A percentile compares a stretch with the other conserved stretches of the same genome.
Conservation (phyloP, 2,113 vertebrate species). For the Oncorhynchus masou region DNA sequence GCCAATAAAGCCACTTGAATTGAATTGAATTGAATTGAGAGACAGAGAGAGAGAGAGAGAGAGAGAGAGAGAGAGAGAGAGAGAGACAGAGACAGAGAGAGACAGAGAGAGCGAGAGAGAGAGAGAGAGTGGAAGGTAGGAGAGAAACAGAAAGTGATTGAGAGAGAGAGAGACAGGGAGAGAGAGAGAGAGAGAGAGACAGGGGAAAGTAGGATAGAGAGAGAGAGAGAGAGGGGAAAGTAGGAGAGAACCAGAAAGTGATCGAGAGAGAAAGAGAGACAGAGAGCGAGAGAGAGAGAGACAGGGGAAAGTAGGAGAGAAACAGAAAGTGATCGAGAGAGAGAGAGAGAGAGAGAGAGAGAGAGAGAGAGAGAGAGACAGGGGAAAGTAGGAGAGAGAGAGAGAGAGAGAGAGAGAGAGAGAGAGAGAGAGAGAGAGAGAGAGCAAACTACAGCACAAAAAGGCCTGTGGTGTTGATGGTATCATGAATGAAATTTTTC, state of each 20-base stretch:
- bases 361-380: no score
- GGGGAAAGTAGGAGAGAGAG: no score
- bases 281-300: slow-evolving; percentile 29
- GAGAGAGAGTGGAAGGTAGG: not conserved
- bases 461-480: no score
- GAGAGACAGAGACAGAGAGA: not conserved
- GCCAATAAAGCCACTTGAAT: no score
- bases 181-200: slow-evolving; percentile 16
- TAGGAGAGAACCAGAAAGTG: slow-evolving; percentile 48
- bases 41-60: no score
- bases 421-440: no score
- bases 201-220: slow-evolving; percentile 34
- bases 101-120: not conserved
- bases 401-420: no score
- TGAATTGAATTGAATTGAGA: no score
- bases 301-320: not conserved
- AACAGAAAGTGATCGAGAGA: no score
- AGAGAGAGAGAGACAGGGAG: rapidly evolving
- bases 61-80: not conserved
- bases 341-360: no score
- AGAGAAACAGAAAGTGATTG: not conserved
- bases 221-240: slow-evolving; percentile 58
- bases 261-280: slow-evolving; percentile 56
- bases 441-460: no score
- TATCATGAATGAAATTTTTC: no score